These are phyloP conservation scores for Sinohyriopsis cumingii DNA, from an alignment of 2,888 invertebrate genomes.

Conservation along the genomic window DNA sequence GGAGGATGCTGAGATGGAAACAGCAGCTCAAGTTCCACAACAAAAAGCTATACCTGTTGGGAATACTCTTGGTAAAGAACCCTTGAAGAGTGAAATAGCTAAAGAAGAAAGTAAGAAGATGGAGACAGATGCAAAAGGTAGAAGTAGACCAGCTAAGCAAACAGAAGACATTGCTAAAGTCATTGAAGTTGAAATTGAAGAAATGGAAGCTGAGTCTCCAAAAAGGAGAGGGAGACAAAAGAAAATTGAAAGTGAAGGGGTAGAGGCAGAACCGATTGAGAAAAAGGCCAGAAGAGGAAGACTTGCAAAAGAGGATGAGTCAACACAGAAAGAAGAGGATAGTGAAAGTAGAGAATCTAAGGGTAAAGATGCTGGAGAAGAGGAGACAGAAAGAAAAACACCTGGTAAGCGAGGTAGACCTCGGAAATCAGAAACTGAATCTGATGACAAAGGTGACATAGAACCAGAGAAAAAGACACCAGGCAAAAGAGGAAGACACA, in stretches of 20 bases:
- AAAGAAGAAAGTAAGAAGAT: slow-evolving; percentile 5
- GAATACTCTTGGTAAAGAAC: not conserved
- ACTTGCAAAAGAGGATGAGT: slow-evolving; percentile 24
- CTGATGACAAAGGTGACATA: slow-evolving; percentile 13
- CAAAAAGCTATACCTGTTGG: not conserved
- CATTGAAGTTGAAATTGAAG: slow-evolving; percentile 13
- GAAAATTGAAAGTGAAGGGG: slow-evolving; percentile 13
- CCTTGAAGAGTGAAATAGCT: not conserved
- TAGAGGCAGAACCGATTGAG: slow-evolving; percentile 4
- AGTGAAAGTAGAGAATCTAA: not conserved
- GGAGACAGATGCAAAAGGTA: not conserved
- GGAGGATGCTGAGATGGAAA: slow-evolving; percentile 7
- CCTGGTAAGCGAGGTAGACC: not conserved
- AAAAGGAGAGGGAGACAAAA: slow-evolving; percentile 7
- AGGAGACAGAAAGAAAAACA: slow-evolving; percentile 7
- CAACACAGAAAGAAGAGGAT: slow-evolving; percentile 18
- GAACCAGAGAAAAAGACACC: slow-evolving; percentile 19
- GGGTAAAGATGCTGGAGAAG: slow-evolving; percentile 10
- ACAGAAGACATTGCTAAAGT: slow-evolving; percentile 1
- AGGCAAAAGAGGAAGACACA: slow-evolving; percentile 13
- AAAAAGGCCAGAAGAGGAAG: slow-evolving; percentile 32
- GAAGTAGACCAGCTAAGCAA: slow-evolving; percentile 1
- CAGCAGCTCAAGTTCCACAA: slow-evolving; percentile 17
- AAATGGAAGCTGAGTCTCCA: slow-evolving; percentile 5
- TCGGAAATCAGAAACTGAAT: not conserved